These are phyloP conservation scores for Crotalus helleri DNA, from an alignment of 2,113 vertebrate species.

Conservation along the genomic window DNA sequence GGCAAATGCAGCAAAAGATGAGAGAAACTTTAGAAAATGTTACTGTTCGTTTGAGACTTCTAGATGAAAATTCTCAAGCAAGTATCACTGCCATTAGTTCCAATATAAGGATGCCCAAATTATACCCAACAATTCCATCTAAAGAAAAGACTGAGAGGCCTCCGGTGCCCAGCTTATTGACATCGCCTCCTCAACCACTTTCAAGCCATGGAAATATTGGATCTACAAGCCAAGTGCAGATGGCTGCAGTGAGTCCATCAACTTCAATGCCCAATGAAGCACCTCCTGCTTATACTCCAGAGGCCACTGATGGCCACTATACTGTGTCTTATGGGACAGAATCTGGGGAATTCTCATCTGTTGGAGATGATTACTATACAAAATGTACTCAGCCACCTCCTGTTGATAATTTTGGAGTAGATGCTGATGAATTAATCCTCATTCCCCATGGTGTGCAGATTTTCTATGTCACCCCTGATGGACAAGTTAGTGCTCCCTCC, in stretches of 20 bases:
- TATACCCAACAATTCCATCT: slow-evolving; percentile 78
- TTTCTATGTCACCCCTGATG: slow-evolving; percentile 92
- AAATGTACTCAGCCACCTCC: slow-evolving; percentile 76
- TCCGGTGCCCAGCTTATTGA: slow-evolving; percentile 42
- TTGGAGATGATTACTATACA: slow-evolving; percentile 85
- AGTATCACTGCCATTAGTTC: slow-evolving; percentile 14
- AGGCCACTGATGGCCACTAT: slow-evolving; percentile 86
- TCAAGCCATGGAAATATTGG: slow-evolving; percentile 47
- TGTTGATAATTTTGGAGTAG: slow-evolving; percentile 81
- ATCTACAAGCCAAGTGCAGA: slow-evolving; percentile 1
- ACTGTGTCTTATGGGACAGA: slow-evolving; percentile 92
- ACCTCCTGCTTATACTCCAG: slow-evolving; percentile 89
- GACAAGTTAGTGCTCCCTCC: slow-evolving; percentile 92
- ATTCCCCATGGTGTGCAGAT: slow-evolving; percentile 94
- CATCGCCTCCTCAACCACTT: slow-evolving; percentile 34
- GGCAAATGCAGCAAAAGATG: slow-evolving; percentile 95
- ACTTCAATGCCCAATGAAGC: slow-evolving; percentile 66
- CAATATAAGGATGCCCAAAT: slow-evolving; percentile 47
- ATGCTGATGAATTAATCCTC: slow-evolving; percentile 87
- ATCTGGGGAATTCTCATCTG: slow-evolving; percentile 83
- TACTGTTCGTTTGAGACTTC: slow-evolving; percentile 73
- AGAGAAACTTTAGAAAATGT: slow-evolving; percentile 88
- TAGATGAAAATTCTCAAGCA: slow-evolving; percentile 70
- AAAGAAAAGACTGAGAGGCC: slow-evolving; percentile 70
- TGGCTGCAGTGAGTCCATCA: slow-evolving; percentile 39